phyloP scores from a whole-genome alignment of 2,113 vertebrate species.

The Passerina amoena region DNA sequence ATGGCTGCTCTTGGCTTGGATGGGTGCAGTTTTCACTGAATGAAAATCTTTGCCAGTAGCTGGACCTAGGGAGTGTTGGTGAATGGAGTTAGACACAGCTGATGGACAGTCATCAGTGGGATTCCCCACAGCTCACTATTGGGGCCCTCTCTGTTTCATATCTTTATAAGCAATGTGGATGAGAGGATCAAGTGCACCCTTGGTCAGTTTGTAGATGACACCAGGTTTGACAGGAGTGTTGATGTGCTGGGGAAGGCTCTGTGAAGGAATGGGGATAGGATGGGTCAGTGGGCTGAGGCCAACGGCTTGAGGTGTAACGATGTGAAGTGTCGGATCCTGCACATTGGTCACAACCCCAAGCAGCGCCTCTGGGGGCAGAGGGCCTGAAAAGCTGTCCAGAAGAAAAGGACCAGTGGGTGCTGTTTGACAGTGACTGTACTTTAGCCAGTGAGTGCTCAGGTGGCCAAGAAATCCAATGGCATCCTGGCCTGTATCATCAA shows the following conservation, averaged over 20 bases:
- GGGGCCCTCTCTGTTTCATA: not conserved
- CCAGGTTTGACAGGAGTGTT: not conserved
- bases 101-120: not conserved
- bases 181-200: not conserved
- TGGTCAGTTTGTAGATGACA: not conserved
- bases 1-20: not conserved
- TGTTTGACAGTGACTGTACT: not conserved
- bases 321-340: accelerated
- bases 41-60: not conserved
- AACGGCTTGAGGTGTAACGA: not conserved
- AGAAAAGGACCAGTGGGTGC: not conserved
- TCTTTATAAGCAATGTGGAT: not conserved
- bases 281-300: not conserved
- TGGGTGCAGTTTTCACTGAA: not conserved
- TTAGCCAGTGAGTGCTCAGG: not conserved
- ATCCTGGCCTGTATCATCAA: not conserved
- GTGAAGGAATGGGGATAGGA: not conserved
- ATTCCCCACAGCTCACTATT: not conserved
- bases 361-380: not conserved
- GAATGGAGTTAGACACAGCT: not conserved
- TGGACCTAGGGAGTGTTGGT: not conserved
- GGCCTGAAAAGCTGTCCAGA: not conserved
- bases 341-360: not conserved
- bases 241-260: not conserved
- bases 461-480: not conserved